Evolutionary conservation across 2,888 invertebrate species (phyloP), one percentile per base, ranked within the genome.

Genomic region (Flabesymbios commensalis): DNA sequence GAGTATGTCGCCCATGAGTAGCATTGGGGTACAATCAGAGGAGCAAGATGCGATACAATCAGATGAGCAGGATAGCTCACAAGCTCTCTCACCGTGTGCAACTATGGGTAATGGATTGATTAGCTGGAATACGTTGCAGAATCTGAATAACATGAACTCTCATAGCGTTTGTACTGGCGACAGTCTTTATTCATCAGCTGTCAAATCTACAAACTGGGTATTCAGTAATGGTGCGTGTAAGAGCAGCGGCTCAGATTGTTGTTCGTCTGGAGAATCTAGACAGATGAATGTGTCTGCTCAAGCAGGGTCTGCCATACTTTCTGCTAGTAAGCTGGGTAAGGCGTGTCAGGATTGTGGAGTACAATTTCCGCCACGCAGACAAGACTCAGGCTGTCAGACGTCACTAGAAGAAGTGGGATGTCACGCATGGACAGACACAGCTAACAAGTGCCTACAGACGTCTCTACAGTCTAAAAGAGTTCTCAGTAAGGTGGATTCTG

Each of bases 361-460:
- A 14, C 64, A 64, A 49, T 59, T 55, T 41, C 59, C 65, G 14
- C 59, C 64, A 10, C 41, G 29, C 26, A 48, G 57, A 10, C 58
- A 41, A 4, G 64, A 68, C 48, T 48, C 54, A 26, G 54, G 55
- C 3, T 53, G 64, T 28, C 68, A 68, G 61, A 68, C 68, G 17
- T 68, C 68, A 3, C 47, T 64, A 14, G 49, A 57, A 28, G 57
- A 52, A 33, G 48, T 54, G 43, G 57, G 36, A 19, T 51, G n/a
- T 33, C 61, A 39, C 33, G n/a, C 28, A 10, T 24, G 24, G 10
- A 48, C 42, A 22, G 28, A 32, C 14, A 64, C 41, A 51, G 61
- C 56, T 31, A 65, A 65, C 59, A 60, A 65, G 28, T 64, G 64
- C 0, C 39, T 65, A 45, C 69, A 69, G 56, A 69, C 69, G 26